Base-by-base conservation (phyloP, 2,888 invertebrate genomes). In the Eupithecia centaureata region DNA sequence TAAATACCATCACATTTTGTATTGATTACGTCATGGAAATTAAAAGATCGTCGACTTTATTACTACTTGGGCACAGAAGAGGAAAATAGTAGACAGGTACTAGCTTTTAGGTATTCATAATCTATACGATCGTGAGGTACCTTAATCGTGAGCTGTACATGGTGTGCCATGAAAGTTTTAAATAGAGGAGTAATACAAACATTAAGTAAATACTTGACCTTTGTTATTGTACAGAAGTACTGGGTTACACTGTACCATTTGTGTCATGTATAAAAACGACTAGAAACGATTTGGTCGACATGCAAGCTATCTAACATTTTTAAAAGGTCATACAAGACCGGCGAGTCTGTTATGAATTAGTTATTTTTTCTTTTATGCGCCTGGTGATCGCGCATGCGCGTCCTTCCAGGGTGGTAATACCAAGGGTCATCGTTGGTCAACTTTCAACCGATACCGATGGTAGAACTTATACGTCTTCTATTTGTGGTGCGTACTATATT, bases 361-460 rank as follows among this genome's bases (percentile, higher is more conserved):
- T 77, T 72, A 72, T 80, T 78, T 80, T 77, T 82, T 77, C 70
- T 77, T 81, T 78, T 77, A 70, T 76, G 72, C 22, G 47, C 18
- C 42, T 47, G 56, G 77, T 82, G 82, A 81, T 83, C 82, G 78
- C 74, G 79, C 80, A 83, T 83, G 81, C 79, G 77, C 81, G 78
- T 74, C 82, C 82, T 78, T 78, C 72, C 54, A 68, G 73, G 76
- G 76, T 76, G 76, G 77, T 75, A 75, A 77, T 66, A 71, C 76
- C 75, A 75, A 73, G 82, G 86, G 85, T 84, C 79, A 84, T 73
- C 77, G 75, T 74, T 82, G 80, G 83, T 79, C 80, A 84, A 72
- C 73, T 70, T 59, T 63, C 52, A 64, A 67, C 62, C 61, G 63
- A 65, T 63, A 65, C 65, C 47, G 47, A 47, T 12, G 10, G 22